These are phyloP conservation scores for Aricia artaxerxes DNA, from an alignment of 2,888 invertebrate species.

Conservation along the genomic window DNA sequence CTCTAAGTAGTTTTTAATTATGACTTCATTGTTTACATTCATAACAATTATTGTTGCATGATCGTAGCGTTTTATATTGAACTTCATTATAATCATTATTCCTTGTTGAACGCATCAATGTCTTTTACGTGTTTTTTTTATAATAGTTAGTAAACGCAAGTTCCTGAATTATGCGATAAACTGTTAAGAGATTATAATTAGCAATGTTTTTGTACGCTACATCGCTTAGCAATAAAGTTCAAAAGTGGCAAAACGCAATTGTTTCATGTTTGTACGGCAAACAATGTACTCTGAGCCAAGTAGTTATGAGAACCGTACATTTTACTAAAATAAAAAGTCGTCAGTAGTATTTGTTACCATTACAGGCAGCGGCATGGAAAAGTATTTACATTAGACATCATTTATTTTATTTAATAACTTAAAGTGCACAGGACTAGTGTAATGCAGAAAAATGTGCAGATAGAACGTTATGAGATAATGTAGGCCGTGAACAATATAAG, in stretches of 20 bases:
- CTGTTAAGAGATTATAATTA: too few relatives aligned
- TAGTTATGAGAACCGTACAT: not conserved
- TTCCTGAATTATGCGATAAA: too few relatives aligned
- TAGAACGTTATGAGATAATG: slow-evolving; percentile 26
- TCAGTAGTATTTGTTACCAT: not conserved
- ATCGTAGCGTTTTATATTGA: not conserved
- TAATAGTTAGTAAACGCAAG: too few relatives aligned
- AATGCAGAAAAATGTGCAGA: not conserved
- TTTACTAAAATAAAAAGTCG: not conserved
- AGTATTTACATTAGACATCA: too few relatives aligned
- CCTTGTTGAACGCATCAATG: not conserved
- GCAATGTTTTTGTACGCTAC: too few relatives aligned
- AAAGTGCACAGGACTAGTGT: not conserved
- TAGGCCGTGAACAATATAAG: slow-evolving; percentile 23
- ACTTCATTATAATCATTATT: not conserved
- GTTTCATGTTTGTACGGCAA: too few relatives aligned
- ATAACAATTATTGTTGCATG: not conserved
- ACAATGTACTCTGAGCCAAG: too few relatives aligned
- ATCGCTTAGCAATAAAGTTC: too few relatives aligned
- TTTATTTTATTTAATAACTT: not conserved
- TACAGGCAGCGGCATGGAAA: not conserved
- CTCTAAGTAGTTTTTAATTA: not conserved
- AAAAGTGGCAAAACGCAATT: too few relatives aligned
- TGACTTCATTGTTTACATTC: not conserved
- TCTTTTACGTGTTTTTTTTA: too few relatives aligned